Evolutionary conservation across 2,113 vertebrate species (phyloP).

Genomic region (Mustela nigripes): DNA sequence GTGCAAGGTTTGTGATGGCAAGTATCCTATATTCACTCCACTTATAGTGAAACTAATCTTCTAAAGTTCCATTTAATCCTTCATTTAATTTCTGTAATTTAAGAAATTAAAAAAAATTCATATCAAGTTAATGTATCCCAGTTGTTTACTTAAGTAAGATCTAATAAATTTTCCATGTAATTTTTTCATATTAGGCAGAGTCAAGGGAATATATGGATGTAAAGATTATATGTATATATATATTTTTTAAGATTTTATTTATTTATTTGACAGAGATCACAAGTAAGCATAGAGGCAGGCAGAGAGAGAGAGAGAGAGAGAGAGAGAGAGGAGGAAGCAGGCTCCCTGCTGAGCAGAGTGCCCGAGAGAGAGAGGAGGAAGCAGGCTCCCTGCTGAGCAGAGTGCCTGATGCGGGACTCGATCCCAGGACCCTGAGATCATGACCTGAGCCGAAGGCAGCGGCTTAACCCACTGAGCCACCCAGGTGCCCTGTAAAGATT

Average conservation of each 20-base stretch:
- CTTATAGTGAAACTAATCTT: slow-evolving; percentile 42
- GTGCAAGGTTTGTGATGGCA: neutral
- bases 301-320: no score
- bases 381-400: no score
- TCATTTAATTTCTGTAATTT: slow-evolving; percentile 50
- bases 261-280: no score
- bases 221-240: neutral
- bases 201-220: neutral
- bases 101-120: slow-evolving; percentile 29
- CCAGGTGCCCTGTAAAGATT: neutral
- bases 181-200: slow-evolving; percentile 46
- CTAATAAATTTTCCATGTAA: neutral
- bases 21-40: neutral
- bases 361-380: no score
- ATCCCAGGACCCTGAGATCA: no score
- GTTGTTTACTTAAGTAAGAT: slow-evolving; percentile 45
- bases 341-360: no score
- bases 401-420: no score
- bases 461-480: no score
- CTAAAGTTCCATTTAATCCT: slow-evolving; percentile 5
- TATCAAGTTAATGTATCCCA: neutral
- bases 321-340: no score
- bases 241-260: no score
- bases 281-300: no score
- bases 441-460: no score